Evolutionary conservation across 2,888 invertebrate species (phyloP).

Genomic region (Parthenolecanium corni): DNA sequence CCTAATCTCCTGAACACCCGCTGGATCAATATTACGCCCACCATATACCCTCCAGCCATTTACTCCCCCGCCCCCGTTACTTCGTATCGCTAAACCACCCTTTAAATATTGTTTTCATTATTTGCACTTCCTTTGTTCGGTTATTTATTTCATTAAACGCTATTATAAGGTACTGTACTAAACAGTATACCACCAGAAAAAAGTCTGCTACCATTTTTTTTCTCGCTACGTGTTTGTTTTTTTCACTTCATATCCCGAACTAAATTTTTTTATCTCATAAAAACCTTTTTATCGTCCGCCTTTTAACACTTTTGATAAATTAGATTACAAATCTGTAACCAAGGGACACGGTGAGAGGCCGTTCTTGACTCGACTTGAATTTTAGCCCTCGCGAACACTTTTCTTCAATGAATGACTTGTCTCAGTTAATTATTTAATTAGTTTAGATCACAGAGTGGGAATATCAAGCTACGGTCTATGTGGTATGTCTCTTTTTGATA

Average conservation of each 20-base stretch:
- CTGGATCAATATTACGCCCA: slow-evolving; percentile 24
- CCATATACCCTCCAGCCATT: too few species aligned
- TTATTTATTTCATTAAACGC: slow-evolving; percentile 27
- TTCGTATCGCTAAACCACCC: slow-evolving; percentile 21
- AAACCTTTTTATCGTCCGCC: not conserved
- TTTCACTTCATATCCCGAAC: not conserved
- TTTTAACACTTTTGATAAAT: not conserved
- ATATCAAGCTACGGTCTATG: too few species aligned
- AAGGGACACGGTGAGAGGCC: not conserved
- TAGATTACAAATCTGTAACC: not conserved
- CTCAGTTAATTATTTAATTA: too few species aligned
- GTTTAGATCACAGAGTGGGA: too few species aligned
- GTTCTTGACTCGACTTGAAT: too few species aligned
- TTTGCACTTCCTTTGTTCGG: slow-evolving; percentile 27
- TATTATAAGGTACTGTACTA: not conserved
- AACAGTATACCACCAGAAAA: too few species aligned
- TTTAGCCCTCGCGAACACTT: too few species aligned
- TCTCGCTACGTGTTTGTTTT: not conserved
- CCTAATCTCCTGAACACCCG: slow-evolving; percentile 3
- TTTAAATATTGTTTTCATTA: slow-evolving; percentile 27
- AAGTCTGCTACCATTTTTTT: slow-evolving; percentile 1
- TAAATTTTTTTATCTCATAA: too few species aligned
- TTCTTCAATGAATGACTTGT: too few species aligned
- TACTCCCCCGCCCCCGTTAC: too few species aligned
- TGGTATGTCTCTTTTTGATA: too few species aligned